phyloP scores from a whole-genome alignment of 2,888 invertebrate species.

The Cerceris ruficornis region DNA sequence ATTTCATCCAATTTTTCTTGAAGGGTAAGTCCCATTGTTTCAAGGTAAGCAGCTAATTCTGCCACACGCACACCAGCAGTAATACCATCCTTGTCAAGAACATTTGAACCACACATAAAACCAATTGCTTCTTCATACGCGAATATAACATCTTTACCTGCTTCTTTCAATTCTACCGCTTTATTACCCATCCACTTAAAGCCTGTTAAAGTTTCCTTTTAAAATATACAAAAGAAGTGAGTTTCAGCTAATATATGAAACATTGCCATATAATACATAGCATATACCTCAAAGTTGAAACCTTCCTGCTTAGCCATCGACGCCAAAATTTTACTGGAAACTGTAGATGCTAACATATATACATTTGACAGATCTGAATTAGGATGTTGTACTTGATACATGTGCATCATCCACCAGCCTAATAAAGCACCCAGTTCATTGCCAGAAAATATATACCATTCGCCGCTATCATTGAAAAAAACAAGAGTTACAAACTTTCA shows the following conservation, averaged over 20 bases:
- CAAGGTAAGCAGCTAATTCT: slow-evolving; percentile 89
- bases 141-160: slow-evolving; percentile 92
- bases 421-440: slow-evolving; percentile 97
- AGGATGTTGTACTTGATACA: slow-evolving; percentile 83
- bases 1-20: slow-evolving; percentile 87
- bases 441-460: slow-evolving; percentile 96
- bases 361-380: slow-evolving; percentile 84
- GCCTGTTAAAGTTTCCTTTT: slow-evolving; percentile 95
- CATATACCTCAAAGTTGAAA: slow-evolving; percentile 85
- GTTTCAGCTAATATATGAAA: slow-evolving; percentile 2
- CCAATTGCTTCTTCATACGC: slow-evolving; percentile 99
- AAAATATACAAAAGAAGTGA: slow-evolving; percentile 11
- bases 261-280: slow-evolving; percentile 1
- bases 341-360: slow-evolving; percentile 95
- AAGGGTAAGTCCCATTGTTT: slow-evolving; percentile 84
- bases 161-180: slow-evolving; percentile 87
- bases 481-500: neutral
- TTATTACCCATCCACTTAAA: slow-evolving; percentile 99
- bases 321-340: slow-evolving; percentile 96
- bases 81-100: slow-evolving; percentile 98
- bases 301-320: slow-evolving; percentile 92
- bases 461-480: slow-evolving; percentile 81
- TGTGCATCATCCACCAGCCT: slow-evolving; percentile 95
- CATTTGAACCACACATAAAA: slow-evolving; percentile 95
- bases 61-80: slow-evolving; percentile 92